Evolutionary conservation across 2,888 invertebrate genomes (phyloP), one percentile per base, ranked within the genome.

Genomic region (Leptinotarsa peninsularis): DNA sequence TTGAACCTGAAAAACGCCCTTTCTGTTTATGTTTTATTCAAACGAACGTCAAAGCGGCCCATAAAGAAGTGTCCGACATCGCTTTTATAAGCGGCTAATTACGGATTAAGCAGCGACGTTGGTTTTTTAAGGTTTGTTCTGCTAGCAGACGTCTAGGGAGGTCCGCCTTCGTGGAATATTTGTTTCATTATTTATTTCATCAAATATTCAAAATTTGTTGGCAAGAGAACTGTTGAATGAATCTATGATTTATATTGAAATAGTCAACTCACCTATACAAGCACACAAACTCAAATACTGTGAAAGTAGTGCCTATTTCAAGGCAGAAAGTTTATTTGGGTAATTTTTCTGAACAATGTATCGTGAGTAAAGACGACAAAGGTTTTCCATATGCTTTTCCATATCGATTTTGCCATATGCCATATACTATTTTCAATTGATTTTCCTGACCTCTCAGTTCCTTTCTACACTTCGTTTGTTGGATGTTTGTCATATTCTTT

Each of bases 1-100:
- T 78, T 73, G 80, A 74, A 73, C 78, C 75, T 67, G 76, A 79
- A 80, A 81, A 80, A 78, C 76, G 76, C 76, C 77, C 73, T 76
- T 74, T 66, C 68, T 67, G 58, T 66, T 75, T 67, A 81, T 81
- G 81, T 81, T 79, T 80, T 79, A 79, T 80, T 81, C 80, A 80
- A 76, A 74, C 75, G 73, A 66, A 73, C 58, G 79, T 73, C 79
- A 72, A 71, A 72, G 68, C 52, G 72, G 70, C 67, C 60, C 72
- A 73, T 75, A 73, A 79, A 78, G 80, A 77, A 81, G 74, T 76
- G 76, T 75, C 69, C 71, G 72, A 73, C 73, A 78, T 75, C 78
- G 77, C 73, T 76, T 79, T 76, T 75, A 43, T 77, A 75, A 73
- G 76, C 75, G 33, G 63, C 79, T 81, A 81, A 81, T 80, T 81